phyloP scores from a whole-genome alignment of 2,113 vertebrate species.

The Tragulus kanchil region DNA sequence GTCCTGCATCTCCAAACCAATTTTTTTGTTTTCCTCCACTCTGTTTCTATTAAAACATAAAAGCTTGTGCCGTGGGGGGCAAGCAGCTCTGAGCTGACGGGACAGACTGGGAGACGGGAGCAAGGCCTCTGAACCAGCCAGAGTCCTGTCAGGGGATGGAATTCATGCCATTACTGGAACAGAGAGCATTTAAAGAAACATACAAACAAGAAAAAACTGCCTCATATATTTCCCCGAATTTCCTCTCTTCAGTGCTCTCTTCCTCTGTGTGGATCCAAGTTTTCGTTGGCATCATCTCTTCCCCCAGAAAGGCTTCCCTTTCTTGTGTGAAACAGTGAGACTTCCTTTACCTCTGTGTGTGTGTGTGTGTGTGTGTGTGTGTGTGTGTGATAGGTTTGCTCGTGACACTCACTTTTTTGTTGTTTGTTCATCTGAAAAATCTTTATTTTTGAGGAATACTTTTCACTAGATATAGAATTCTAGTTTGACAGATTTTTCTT shows the following conservation, averaged over 20 bases:
- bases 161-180: not conserved
- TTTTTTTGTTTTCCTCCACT: not conserved
- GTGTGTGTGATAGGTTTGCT: not conserved
- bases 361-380: too few species aligned
- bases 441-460: not conserved
- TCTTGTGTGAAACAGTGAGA: not conserved
- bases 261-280: not conserved
- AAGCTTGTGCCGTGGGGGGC: not conserved
- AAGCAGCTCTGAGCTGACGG: not conserved
- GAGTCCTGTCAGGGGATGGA: not conserved
- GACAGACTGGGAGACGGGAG: not conserved
- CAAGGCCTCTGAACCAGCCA: not conserved
- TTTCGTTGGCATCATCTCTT: not conserved
- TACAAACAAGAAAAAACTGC: not conserved
- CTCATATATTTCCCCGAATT: not conserved
- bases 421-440: not conserved
- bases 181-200: not conserved
- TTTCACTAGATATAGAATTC: not conserved
- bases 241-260: not conserved
- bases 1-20: not conserved
- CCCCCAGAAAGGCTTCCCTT: not conserved
- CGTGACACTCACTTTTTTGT: not conserved
- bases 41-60: slow-evolving; percentile 7
- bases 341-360: not conserved
- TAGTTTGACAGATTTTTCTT: not conserved